phyloP scores from a whole-genome alignment of 1,140 invertebrate species.

The Neoseiulus cucumeris region DNA sequence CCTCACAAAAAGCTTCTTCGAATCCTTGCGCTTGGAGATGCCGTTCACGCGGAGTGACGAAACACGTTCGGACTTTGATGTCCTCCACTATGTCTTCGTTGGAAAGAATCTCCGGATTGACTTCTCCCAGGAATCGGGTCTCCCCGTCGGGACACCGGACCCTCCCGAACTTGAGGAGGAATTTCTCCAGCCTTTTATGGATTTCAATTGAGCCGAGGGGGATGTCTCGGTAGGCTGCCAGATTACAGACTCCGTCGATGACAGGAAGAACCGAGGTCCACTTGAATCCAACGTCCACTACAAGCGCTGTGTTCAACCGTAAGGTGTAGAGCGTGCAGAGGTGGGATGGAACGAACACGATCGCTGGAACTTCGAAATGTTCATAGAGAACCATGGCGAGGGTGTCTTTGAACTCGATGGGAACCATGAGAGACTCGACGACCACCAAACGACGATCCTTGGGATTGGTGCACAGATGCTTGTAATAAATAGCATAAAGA shows the following conservation, averaged over 20 bases:
- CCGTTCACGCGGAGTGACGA: conserved; percentile 52
- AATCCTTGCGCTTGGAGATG: conserved; percentile 36
- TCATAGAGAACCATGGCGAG: conserved; percentile 73
- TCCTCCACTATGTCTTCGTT: conserved; percentile 31
- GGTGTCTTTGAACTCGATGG: conserved; percentile 56
- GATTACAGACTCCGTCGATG: conserved; percentile 56
- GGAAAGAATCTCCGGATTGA: not conserved
- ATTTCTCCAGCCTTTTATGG: conserved; percentile 28
- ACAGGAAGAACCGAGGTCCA: conserved; percentile 57
- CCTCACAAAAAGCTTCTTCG: conserved; percentile 22
- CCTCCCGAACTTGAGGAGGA: conserved; percentile 17
- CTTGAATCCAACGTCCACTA: conserved; percentile 65
- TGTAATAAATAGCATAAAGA: conserved; percentile 68
- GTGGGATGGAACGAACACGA: conserved; percentile 51
- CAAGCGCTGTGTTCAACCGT: conserved; percentile 50
- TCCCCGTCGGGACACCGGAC: conserved; percentile 16
- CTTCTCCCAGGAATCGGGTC: not conserved
- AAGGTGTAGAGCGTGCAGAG: conserved; percentile 53
- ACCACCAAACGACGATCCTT: conserved; percentile 76
- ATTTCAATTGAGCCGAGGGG: conserved; percentile 45
- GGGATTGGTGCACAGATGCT: conserved; percentile 67
- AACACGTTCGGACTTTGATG: conserved; percentile 46
- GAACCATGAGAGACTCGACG: conserved; percentile 65
- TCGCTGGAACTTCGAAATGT: conserved; percentile 62
- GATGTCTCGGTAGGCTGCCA: conserved; percentile 54